A percentile compares a stretch with the other conserved stretches of the same genome.
phyloP scores from a whole-genome alignment of 2,797 vertebrate genomes.

The Rhinella marina region DNA sequence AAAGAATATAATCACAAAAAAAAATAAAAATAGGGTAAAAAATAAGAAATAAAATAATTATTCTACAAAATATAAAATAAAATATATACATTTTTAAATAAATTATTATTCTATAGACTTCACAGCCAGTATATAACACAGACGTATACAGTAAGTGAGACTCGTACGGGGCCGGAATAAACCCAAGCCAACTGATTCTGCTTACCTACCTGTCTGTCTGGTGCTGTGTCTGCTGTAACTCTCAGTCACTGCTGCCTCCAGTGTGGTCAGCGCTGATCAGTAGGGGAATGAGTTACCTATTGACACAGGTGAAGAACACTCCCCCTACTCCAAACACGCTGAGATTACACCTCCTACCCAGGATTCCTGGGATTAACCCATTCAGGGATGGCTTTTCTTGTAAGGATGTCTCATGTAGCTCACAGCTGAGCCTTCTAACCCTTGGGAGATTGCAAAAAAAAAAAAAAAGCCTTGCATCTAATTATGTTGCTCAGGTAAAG shows the following conservation, averaged over 20 bases:
- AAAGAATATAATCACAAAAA: too few species aligned
- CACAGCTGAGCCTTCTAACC: conserved; percentile 14
- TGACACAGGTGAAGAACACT: conserved; percentile 47
- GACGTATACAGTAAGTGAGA: too few species aligned
- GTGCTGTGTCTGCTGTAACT: not conserved
- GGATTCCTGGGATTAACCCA: conserved; percentile 26
- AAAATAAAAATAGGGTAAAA: too few species aligned
- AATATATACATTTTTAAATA: too few species aligned
- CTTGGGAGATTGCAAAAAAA: conserved; percentile 30
- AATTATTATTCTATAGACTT: too few species aligned
- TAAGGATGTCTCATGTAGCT: not conserved
- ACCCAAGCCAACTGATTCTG: too few species aligned
- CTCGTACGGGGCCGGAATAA: too few species aligned
- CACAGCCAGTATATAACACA: too few species aligned
- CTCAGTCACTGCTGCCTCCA: not conserved
- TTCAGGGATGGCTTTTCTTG: not conserved
- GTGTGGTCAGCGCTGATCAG: not conserved
- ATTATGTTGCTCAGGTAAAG: conserved; percentile 33
- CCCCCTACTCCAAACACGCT: conserved; percentile 8
- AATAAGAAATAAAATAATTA: too few species aligned
- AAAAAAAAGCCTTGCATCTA: not conserved
- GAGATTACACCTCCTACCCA: conserved; percentile 50
- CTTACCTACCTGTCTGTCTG: conserved; percentile 14
- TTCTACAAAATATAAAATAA: too few species aligned
- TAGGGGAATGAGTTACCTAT: conserved; percentile 52